Percentiles rank a stretch among this genome's conserved stretches.
These are phyloP conservation scores for Trilocha varians DNA, from an alignment of 2,888 invertebrate species.

Conservation along the genomic window DNA sequence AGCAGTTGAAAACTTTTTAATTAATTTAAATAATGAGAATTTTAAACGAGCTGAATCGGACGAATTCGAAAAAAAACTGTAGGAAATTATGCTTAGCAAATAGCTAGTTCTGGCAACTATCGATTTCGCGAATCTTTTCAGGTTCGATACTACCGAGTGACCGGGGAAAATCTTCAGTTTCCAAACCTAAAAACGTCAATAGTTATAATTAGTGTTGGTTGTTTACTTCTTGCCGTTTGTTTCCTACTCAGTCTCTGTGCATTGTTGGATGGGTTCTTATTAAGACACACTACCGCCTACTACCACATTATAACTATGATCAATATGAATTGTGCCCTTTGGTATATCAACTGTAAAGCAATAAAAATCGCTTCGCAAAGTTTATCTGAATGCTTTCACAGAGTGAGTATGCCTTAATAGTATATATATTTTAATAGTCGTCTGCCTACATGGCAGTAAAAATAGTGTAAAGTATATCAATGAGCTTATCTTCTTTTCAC, in stretches of 20 bases:
- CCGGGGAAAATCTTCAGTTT: conserved; percentile 75
- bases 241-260: conserved; percentile 75
- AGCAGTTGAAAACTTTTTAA: too few species aligned
- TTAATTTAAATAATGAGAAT: too few species aligned
- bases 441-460: not conserved
- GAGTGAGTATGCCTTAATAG: conserved; percentile 31
- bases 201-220: conserved; percentile 75
- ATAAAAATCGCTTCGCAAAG: conserved; percentile 76
- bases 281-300: conserved; percentile 76
- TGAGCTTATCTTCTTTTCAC: not conserved
- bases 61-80: too few species aligned
- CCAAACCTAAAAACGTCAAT: conserved; percentile 75
- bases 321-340: conserved; percentile 81
- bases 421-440: not conserved
- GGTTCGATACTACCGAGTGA: conserved; percentile 71
- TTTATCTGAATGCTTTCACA: conserved; percentile 65
- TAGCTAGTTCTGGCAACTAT: too few species aligned
- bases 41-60: too few species aligned
- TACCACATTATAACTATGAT: conserved; percentile 80
- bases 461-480: not conserved
- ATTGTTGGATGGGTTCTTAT: conserved; percentile 75
- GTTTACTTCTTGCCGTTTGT: conserved; percentile 73
- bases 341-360: conserved; percentile 80
- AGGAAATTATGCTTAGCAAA: too few species aligned
- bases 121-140: conserved; percentile 28